Base-by-base conservation (phyloP, 2,888 invertebrate genomes). In the Gandaritis pyraliata region DNA sequence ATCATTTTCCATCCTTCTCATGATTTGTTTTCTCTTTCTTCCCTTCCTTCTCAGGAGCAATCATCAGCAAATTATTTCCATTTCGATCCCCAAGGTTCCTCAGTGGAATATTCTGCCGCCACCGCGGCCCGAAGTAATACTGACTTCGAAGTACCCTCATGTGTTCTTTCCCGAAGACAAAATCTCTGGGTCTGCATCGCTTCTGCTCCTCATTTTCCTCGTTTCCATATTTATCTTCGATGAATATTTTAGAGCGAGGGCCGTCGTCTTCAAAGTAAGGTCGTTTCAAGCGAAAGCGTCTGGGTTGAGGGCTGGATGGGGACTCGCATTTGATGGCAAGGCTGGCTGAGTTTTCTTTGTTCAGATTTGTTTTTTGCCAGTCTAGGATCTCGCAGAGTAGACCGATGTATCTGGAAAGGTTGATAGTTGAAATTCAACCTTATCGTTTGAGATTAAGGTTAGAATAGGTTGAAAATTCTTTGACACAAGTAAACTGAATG, bases 321-420 rank as follows among this genome's bases (percentile, higher is more conserved):
- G 90, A 77, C 77, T 93, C 94, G 73, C 90, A 94, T 85, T 94
- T 95, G 61, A 92, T 93, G 41, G 92, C 90, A 0, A 92, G 75
- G 30, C 79, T 85, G 0, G 85, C 87, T 0, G 85, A 81, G 75
- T 90, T 93, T 53, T 92, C 90, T 65, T 90, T 92, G 72, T 92
- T 92, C 65, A 86, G 87, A 38, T 76, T 59, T 10, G 58, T 86
- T 72, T 94, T 96, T 87, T 98, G 98, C 97, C 97, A 98, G 75
- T 98, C 97, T 11, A 98, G 83, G 0, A 98, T 97, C 78, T 95
- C 96, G 64, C 95, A 95, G 23, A 98, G 93, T 0, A 98, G 93
- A 52, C 95, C 95, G 68, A 98, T 98, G 85, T 99, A 99, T 77
- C 96, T 96, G 82, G 48, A 74, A 78, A 69, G 8, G 12, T n/a